These are phyloP conservation scores for Altica lythri DNA, from an alignment of 2,888 invertebrate species.

Conservation along the genomic window DNA sequence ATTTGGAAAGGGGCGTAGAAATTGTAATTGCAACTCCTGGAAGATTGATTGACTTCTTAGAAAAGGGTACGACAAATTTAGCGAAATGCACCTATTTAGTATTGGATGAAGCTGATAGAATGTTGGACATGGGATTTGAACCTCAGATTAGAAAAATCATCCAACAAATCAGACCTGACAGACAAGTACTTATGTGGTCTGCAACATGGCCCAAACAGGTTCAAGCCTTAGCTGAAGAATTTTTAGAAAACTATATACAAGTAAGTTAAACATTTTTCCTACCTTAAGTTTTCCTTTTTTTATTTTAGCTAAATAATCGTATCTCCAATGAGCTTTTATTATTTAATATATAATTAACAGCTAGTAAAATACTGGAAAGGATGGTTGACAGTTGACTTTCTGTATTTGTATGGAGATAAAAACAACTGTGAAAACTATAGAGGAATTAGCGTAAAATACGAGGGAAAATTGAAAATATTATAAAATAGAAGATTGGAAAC, in stretches of 20 bases:
- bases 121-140: constrained; percentile 98
- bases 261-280: constrained; percentile 70
- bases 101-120: constrained; percentile 93
- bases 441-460: too few relatives aligned
- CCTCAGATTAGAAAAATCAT: constrained; percentile 95
- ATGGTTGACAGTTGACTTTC: too few relatives aligned
- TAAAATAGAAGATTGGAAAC: too few relatives aligned
- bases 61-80: constrained; percentile 83
- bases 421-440: too few relatives aligned
- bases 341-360: too few relatives aligned
- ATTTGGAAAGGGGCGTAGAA: constrained; percentile 88
- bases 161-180: constrained; percentile 88
- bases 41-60: constrained; percentile 89
- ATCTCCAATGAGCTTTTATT: too few relatives aligned
- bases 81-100: constrained; percentile 90
- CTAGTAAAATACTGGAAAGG: too few relatives aligned
- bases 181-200: constrained; percentile 97
- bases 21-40: constrained; percentile 96
- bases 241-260: constrained; percentile 91
- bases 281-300: too few relatives aligned
- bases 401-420: too few relatives aligned
- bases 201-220: constrained; percentile 99
- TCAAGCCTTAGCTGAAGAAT: constrained; percentile 93
- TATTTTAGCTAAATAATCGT: too few relatives aligned
- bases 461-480: too few relatives aligned